Percentiles rank a stretch among this genome's conserved stretches.
These are phyloP conservation scores for Sparidentex hasta DNA, from an alignment of 2,797 vertebrate genomes.

Conservation along the genomic window DNA sequence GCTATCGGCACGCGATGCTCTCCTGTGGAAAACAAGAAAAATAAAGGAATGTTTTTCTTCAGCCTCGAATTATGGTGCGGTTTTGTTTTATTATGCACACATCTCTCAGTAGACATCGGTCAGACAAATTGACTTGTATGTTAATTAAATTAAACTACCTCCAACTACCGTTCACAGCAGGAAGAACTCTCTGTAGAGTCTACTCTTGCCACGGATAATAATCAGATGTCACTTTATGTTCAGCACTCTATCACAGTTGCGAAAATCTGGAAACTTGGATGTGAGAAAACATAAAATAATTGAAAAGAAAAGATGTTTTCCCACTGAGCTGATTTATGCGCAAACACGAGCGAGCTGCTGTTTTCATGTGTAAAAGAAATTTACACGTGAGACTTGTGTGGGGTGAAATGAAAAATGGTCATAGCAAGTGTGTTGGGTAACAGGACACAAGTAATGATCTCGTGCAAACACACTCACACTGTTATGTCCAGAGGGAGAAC, in stretches of 20 bases:
- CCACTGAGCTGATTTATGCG: conserved; percentile 36
- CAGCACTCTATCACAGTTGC: neutral
- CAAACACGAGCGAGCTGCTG: conserved; percentile 19
- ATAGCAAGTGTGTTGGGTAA: conserved; percentile 40
- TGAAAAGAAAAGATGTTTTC: conserved; percentile 10
- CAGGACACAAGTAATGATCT: conserved; percentile 52
- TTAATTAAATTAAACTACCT: conserved; percentile 46
- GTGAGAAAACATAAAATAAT: neutral
- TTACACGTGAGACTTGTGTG: conserved; percentile 7
- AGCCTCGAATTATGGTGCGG: conserved; percentile 1
- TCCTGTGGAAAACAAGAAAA: conserved; percentile 33
- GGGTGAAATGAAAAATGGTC: conserved; percentile 27
- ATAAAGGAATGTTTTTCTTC: conserved; percentile 31
- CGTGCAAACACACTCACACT: conserved; percentile 61
- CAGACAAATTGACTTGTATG: conserved; percentile 35
- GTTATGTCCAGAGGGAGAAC: conserved; percentile 44
- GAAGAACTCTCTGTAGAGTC: conserved; percentile 3
- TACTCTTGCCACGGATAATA: conserved; percentile 38
- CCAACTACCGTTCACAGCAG: conserved; percentile 47
- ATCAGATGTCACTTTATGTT: conserved; percentile 39
- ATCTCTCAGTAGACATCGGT: conserved; percentile 20
- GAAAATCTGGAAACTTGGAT: conserved; percentile 30
- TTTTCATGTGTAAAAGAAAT: conserved; percentile 39
- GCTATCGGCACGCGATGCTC: conserved; percentile 10
- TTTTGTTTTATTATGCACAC: conserved; percentile 13